A percentile compares a stretch with the other conserved stretches of the same genome.
Evolutionary conservation across 2,797 vertebrate genomes (phyloP).

Genomic region (Protonibea diacanthus): DNA sequence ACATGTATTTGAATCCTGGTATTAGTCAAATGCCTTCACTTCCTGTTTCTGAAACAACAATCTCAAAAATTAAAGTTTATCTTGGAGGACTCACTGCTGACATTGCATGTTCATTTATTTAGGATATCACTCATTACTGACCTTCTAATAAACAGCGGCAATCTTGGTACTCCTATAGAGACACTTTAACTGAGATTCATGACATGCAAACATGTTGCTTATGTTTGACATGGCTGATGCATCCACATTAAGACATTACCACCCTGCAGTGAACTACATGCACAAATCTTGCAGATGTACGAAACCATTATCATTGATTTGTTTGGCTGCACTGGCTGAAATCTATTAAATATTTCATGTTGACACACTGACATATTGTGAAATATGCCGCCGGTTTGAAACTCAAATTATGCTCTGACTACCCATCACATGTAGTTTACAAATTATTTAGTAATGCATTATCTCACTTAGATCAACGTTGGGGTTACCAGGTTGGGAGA

Average conservation of each 20-base stretch:
- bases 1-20: too few species aligned
- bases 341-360: not conserved
- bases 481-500: conserved; percentile 2
- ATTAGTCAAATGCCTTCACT: not conserved
- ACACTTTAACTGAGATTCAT: conserved; percentile 15
- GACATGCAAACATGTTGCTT: conserved; percentile 36
- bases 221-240: conserved; percentile 40
- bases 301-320: not conserved
- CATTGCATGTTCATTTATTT: not conserved
- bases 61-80: not conserved
- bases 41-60: conserved; percentile 29
- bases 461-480: not conserved
- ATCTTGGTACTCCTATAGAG: not conserved
- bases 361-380: not conserved
- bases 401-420: not conserved
- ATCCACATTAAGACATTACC: conserved; percentile 40
- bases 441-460: not conserved
- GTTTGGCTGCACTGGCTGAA: not conserved
- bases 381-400: not conserved
- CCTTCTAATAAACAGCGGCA: not conserved
- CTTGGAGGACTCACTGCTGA: not conserved
- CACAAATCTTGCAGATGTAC: not conserved
- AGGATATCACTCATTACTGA: not conserved
- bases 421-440: not conserved
- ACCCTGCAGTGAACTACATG: conserved; percentile 11